Evolutionary conservation across 2,888 invertebrate species (phyloP).

Genomic region (Tolmerus cingulatus): DNA sequence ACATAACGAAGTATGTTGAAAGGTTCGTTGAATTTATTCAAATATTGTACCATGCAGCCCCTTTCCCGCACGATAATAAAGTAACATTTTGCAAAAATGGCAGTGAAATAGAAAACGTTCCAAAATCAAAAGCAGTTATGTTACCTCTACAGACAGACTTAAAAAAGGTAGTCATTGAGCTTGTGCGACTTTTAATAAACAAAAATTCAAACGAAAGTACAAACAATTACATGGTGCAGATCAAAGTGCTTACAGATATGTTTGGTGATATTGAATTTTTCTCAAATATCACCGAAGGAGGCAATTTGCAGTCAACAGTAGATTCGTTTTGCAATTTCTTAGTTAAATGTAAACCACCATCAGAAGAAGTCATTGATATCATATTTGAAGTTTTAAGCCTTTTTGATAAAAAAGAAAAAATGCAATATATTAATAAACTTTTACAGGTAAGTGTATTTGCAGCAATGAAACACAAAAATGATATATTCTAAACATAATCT

Average conservation of each 20-base stretch:
- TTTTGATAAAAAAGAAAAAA: conserved; percentile 66
- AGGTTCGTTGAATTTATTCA: conserved; percentile 64
- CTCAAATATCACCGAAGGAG: conserved; percentile 59
- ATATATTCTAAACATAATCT: background rate
- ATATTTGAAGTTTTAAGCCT: conserved; percentile 70
- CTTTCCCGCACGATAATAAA: conserved; percentile 64
- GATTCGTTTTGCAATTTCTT: conserved; percentile 56
- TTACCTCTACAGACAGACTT: conserved; percentile 52
- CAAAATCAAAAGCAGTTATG: conserved; percentile 29
- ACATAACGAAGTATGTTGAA: conserved; percentile 55
- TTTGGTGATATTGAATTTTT: conserved; percentile 68
- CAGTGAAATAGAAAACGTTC: conserved; percentile 47
- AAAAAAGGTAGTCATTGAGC: conserved; percentile 55
- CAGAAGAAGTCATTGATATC: conserved; percentile 69
- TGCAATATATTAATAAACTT: conserved; percentile 67
- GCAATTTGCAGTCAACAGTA: conserved; percentile 55
- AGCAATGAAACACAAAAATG: conserved; percentile 47
- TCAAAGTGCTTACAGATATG: conserved; percentile 67
- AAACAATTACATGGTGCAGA: conserved; percentile 65
- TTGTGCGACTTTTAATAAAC: conserved; percentile 66
- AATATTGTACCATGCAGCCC: conserved; percentile 56
- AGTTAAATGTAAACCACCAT: conserved; percentile 58
- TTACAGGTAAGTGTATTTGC: conserved; percentile 64
- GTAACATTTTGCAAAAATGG: conserved; percentile 65
- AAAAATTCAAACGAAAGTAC: conserved; percentile 64